phyloP scores from a whole-genome alignment of 2,113 vertebrate species.

The Zosterops borbonicus region DNA sequence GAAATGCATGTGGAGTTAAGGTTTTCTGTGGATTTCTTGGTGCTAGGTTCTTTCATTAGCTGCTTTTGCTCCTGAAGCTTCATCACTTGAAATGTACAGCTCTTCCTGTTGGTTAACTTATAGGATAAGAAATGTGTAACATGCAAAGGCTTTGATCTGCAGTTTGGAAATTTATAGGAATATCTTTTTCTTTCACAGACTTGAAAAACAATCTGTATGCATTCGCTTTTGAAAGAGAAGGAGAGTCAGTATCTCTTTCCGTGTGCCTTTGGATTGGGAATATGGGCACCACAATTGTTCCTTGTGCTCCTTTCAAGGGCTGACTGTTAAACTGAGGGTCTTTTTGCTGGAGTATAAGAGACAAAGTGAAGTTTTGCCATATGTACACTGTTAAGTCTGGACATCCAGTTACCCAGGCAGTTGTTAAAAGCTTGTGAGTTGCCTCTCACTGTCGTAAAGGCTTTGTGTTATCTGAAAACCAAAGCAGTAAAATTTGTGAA shows the following conservation, averaged over 20 bases:
- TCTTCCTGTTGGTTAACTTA: not conserved
- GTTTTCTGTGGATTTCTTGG: not conserved
- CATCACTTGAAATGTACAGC: not conserved
- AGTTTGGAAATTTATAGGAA: not conserved
- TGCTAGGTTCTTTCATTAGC: not conserved
- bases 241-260: not conserved
- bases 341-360: not conserved
- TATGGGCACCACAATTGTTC: fast-evolving
- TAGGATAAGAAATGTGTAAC: not conserved
- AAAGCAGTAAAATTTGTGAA: not conserved
- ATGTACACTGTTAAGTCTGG: not conserved
- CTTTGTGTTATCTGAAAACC: not conserved
- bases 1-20: not conserved
- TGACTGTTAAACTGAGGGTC: not conserved
- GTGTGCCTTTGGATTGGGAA: not conserved
- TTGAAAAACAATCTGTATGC: not conserved
- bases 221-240: not conserved
- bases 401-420: not conserved
- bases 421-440: not conserved
- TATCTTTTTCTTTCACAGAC: not conserved
- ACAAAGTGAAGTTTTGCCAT: not conserved
- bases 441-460: not conserved
- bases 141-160: not conserved
- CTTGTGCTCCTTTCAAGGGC: not conserved
- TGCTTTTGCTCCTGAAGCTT: not conserved